phyloP scores from a whole-genome alignment of 2,888 invertebrate species.

The Acanthoscelides obtectus region DNA sequence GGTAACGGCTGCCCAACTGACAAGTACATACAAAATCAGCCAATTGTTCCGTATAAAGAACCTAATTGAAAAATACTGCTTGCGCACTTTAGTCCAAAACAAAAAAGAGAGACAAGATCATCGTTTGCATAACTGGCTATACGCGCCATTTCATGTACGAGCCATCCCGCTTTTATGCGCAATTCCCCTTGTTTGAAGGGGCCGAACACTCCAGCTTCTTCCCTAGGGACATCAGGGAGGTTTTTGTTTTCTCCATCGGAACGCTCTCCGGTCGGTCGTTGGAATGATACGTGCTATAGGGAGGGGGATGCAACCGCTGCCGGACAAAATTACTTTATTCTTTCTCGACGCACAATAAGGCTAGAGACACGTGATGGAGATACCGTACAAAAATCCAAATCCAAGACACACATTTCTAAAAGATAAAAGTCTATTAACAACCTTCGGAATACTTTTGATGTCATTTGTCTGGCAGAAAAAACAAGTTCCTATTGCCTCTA shows the following conservation, averaged over 20 bases:
- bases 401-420: too few species aligned
- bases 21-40: not conserved
- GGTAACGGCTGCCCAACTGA: not conserved
- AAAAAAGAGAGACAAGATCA: not conserved
- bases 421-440: too few species aligned
- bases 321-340: conserved; percentile 1
- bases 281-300: not conserved
- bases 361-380: too few species aligned
- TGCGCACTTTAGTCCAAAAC: not conserved
- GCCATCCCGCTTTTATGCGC: not conserved
- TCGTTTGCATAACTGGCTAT: not conserved
- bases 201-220: not conserved
- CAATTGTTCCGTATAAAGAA: not conserved
- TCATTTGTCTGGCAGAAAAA: too few species aligned
- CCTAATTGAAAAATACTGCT: not conserved
- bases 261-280: not conserved
- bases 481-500: too few species aligned
- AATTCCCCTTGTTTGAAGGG: not conserved
- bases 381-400: too few species aligned
- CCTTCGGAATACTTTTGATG: too few species aligned
- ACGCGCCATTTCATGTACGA: not conserved
- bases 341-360: too few species aligned
- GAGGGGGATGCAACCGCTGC: not conserved
- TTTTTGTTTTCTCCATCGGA: not conserved
- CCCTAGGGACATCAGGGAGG: not conserved